Base-by-base conservation (phyloP, 1,140 invertebrate genomes). In the Phocides pigmalion region DNA sequence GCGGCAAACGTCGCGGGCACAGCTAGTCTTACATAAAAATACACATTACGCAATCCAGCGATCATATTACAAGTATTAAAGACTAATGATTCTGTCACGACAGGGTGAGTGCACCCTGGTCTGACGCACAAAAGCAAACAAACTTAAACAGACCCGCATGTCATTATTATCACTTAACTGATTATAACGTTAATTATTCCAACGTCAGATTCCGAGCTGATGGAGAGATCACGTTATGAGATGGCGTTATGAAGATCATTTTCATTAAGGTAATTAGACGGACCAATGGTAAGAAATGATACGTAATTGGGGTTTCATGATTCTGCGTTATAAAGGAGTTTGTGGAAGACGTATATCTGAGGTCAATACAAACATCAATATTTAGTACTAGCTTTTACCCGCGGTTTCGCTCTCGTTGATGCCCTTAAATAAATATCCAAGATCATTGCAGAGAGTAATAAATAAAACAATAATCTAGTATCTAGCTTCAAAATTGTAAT, bases 111-210 rank as follows among this genome's bases (percentile, higher is more conserved):
- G 22, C 22, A 32, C 2, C 20, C 54, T 14, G 14, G 17, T 16
- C 8, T n/a, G 42, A 41, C 32, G n/a, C 39, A 22, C 42, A 47
- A 59, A 59, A 59, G 56, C 56, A 46, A 59, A 59, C 56, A 59
- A 20, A 35, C 2, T 59, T 59, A 59, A 59, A 46, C 39, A 58
- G 15, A 47, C 56, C 56, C 56, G 56, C 56, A 59, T 59, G 56
- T 47, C 56, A 46, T 49, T 51, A 70, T 74, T 72, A 74, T 77
- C 51, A 74, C 58, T 76, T 77, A 76, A 77, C 70, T 78, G 72
- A 78, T 70, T 68, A 63, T 75, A 81, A 76, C 73, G 78, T 59
- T 59, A 59, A 59, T 59, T 59, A 58, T 58, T 58, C 54, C 46
- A 28, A 59, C 56, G 56, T 59, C 42, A 59, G 56, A 59, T 59